Base-by-base conservation (phyloP, 2,113 vertebrate genomes). In the Epinephelus lanceolatus region DNA sequence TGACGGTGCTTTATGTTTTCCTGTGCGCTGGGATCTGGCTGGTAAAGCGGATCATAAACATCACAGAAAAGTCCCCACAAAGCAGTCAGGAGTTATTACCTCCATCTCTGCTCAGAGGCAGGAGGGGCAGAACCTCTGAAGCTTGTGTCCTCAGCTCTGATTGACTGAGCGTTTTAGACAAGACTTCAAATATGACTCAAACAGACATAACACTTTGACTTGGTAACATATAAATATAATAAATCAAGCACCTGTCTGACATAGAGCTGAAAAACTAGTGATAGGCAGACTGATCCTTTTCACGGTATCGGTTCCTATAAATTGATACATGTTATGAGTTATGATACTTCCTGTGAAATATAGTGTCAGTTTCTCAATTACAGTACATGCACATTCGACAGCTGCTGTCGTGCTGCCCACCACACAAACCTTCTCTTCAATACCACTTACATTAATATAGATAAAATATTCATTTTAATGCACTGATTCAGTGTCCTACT, bases 21-120 rank as follows among this genome's bases (percentile, higher is more conserved):
- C 69, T 53, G 69, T 30, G 68, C 62, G 0, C 62, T 63, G 45
- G 0, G 62, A 55, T 84, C 52, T 3, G 14, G 75, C 71, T 19
- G 25, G 40, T 79, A 71, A 84, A 86, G 57, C 67, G 30, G 53
- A 57, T 85, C 76, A 56, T 86, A 86, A 90, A 89, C 73, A 63
- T 85, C 78, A 37, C 18, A 49, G 71, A 1, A 73, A 57, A 25
- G 62, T 86, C 60, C 67, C 78, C 79, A 63, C 84, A 71, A 90
- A 85, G 84, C 85, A 74, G 60, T 18, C 21, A 59, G 68, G 76
- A 85, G 83, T 89, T 88, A 78, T 80, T 52, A 56, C 69, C 49
- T 15, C 59, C 1, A 15, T 69, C 69, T 51, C 3, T 15, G 49
- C 33, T 70, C 68, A 25, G 68, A 53, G n/a, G 30, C 12, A 6